Base-by-base conservation (phyloP, 2,888 invertebrate genomes). In the Maniola hyperantus region DNA sequence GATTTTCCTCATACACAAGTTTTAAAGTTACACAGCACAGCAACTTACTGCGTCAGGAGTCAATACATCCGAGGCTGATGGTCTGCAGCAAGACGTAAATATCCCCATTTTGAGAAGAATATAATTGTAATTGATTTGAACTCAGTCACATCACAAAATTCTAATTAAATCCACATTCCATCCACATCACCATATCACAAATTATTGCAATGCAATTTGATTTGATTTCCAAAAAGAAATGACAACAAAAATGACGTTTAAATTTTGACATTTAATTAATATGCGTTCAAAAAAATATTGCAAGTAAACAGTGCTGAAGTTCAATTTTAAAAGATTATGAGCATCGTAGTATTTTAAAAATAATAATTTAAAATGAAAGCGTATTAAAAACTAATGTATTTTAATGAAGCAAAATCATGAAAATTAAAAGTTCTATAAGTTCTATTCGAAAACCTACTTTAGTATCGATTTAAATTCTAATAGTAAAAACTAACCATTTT, bases 21-120 rank as follows among this genome's bases (percentile, higher is more conserved):
- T 58, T 36, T 15, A 55, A 39, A 68, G 55, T 11, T 11, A 11
- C 15, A 34, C 51, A 42, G 6, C 15, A 34, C 51, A 42, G 6
- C 20, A 66, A 89, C 92, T 91, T 91, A 94, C 94, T 78, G 88
- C 83, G 80, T 94, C 94, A 68, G 94, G 94, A 65, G 94, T 94
- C 65, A 92, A 79, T 54, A 93, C 88, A 68, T 94, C 93, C n/a
- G 93, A 84, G 65, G 93, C 88, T 64, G 93, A 93, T 71, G 91
- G 91, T 79, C 79, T 93, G 80, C 92, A 94, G 79, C 94, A 94
- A 54, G 93, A 93, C 59, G 84, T 81, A 68, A 93, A 86, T 61
- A 93, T 76, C 66, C 93, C 93, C 93, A 93, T 93, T 80, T 77
- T 79, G 57, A 34, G n/a, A 36, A 62, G 44, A 63, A 48, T 33